Conservation (phyloP, 2,113 vertebrate genomes). For the Microcebus lehilahytsara region DNA sequence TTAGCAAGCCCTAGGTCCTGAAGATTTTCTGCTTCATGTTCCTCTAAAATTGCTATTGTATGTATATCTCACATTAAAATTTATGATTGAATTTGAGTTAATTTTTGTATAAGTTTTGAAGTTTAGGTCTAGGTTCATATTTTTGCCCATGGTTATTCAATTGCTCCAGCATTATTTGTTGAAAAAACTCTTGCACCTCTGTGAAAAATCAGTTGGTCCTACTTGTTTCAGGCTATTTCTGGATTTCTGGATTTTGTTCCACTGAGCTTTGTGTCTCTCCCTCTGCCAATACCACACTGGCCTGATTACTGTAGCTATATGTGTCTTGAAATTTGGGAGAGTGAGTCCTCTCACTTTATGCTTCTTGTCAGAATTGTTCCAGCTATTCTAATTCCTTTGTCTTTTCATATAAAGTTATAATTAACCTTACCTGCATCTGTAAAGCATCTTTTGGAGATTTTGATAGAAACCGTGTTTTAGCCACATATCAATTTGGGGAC, state of each 20-base stretch:
- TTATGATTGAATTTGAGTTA: neutral
- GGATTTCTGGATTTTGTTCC: neutral
- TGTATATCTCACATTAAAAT: neutral
- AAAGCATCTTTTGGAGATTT: neutral
- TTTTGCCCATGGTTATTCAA: neutral
- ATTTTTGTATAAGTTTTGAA: neutral
- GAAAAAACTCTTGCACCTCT: neutral
- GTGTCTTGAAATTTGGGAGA: neutral
- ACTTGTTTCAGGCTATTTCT: neutral
- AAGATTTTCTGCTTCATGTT: neutral
- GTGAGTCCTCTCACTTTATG: neutral
- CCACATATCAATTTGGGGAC: neutral
- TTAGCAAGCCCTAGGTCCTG: neutral
- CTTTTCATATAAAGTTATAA: neutral
- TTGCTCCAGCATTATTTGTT: neutral
- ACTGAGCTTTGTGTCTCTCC: neutral
- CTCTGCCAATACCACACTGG: neutral
- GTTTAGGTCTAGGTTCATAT: neutral
- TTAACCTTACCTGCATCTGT: neutral
- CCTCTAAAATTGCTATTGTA: neutral
- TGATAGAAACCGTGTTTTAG: neutral
- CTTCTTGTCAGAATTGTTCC: neutral
- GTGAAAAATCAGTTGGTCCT: neutral
- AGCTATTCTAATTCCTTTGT: neutral
- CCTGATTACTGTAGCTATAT: neutral